These are phyloP conservation scores for Luidia sarsii DNA, from an alignment of 53 echinoderm and acorn worm species.

Conservation along the genomic window DNA sequence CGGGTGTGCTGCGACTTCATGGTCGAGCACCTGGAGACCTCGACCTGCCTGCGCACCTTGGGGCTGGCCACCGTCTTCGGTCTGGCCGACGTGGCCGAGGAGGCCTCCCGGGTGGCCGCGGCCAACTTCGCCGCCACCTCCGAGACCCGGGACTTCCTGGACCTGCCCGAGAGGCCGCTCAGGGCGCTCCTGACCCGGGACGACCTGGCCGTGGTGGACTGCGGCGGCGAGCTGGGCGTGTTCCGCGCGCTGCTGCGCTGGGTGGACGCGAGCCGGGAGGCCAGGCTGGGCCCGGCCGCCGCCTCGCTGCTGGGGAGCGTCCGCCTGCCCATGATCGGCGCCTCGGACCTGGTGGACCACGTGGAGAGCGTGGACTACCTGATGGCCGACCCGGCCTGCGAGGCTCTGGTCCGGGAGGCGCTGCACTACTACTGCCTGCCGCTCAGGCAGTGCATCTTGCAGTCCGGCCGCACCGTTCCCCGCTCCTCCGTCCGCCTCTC, in stretches of 20 bases:
- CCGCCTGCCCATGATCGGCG: slow-evolving; percentile 85
- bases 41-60: slow-evolving; percentile 73
- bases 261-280: slow-evolving; percentile 66
- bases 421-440: slow-evolving; percentile 95
- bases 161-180: slow-evolving; percentile 62
- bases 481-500: slow-evolving; percentile 62
- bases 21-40: slow-evolving; percentile 63
- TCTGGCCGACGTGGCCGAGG: slow-evolving; percentile 65
- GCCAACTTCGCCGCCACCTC: slow-evolving; percentile 62
- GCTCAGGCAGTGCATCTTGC: slow-evolving; percentile 80
- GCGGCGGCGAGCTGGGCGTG: slow-evolving; percentile 75
- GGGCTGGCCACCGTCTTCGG: slow-evolving; percentile 75
- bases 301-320: slow-evolving; percentile 65
- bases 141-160: slow-evolving; percentile 65
- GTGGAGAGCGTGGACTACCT: slow-evolving; percentile 81
- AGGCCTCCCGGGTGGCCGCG: slow-evolving; percentile 64
- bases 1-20: slow-evolving; percentile 70
- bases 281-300: slow-evolving; percentile 45
- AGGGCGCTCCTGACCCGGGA: slow-evolving; percentile 67
- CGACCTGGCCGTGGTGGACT: slow-evolving; percentile 79
- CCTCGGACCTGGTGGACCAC: slow-evolving; percentile 86
- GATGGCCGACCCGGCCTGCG: slow-evolving; percentile 73
- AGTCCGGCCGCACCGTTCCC: slow-evolving; percentile 80
- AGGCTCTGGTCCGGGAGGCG: slow-evolving; percentile 83
- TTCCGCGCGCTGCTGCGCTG: slow-evolving; percentile 63